Conservation (phyloP, 2,797 vertebrate species). For the Glyptemys insculpta region DNA sequence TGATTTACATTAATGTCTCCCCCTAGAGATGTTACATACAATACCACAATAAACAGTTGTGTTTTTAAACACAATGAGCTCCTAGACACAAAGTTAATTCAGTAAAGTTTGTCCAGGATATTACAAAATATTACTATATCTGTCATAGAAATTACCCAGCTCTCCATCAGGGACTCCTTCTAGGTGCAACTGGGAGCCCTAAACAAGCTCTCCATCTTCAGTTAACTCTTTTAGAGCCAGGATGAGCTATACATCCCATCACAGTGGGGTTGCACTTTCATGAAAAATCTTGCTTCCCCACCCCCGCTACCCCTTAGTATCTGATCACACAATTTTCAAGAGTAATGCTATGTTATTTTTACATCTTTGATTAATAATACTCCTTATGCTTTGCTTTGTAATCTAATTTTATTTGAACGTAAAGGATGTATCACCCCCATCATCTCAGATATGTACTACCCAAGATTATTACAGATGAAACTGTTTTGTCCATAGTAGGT, state of each 20-base stretch:
- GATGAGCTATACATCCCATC: neutral
- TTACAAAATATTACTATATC: neutral
- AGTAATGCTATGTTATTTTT: neutral
- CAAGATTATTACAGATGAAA: neutral
- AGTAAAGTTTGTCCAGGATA: neutral
- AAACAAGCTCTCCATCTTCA: neutral
- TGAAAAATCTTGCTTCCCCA: neutral
- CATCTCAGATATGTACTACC: neutral
- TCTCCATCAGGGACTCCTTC: neutral
- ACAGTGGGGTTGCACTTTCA: neutral
- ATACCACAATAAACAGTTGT: neutral
- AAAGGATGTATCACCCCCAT: rapidly evolving
- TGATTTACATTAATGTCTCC: neutral
- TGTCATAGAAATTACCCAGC: neutral
- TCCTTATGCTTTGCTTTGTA: neutral
- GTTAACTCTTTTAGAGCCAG: neutral
- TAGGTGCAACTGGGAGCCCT: neutral
- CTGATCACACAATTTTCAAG: neutral
- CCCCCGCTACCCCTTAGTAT: neutral
- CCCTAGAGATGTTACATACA: neutral
- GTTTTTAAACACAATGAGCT: neutral
- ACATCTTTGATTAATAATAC: neutral
- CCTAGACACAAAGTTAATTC: neutral
- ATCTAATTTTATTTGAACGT: neutral
- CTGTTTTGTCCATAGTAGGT: neutral